A percentile compares a stretch with the other conserved stretches of the same genome.
phyloP scores from a whole-genome alignment of 2,888 invertebrate species.

The Rhimphoctona megacephalus region DNA sequence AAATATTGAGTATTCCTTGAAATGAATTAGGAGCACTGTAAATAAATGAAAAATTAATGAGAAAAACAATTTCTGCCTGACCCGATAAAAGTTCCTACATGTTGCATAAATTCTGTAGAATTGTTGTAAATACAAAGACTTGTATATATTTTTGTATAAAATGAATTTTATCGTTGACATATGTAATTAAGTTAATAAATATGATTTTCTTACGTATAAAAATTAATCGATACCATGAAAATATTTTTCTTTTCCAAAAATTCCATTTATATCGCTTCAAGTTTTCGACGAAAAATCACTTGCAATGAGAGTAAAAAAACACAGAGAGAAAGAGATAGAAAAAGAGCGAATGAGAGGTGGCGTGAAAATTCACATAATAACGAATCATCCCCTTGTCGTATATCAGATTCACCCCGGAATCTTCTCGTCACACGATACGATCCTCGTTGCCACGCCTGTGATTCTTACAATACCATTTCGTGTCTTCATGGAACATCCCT shows the following conservation, averaged over 20 bases:
- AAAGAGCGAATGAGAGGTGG: conserved; percentile 48
- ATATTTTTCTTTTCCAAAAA: not conserved
- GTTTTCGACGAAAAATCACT: not conserved
- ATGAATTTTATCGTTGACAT: conserved; percentile 61
- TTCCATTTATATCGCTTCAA: not conserved
- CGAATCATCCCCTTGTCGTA: conserved; percentile 80
- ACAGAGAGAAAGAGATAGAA: not conserved
- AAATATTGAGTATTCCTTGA: not conserved
- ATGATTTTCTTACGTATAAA: conserved; percentile 35
- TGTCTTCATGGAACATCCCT: conserved; percentile 58
- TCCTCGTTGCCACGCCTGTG: conserved; percentile 75
- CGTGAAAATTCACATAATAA: conserved; percentile 80
- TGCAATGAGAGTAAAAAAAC: not conserved
- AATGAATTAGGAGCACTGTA: not conserved
- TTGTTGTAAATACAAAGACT: conserved; percentile 70
- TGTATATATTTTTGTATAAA: conserved; percentile 75
- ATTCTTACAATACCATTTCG: conserved; percentile 73
- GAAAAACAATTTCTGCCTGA: not conserved
- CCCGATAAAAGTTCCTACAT: conserved; percentile 65
- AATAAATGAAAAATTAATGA: not conserved
- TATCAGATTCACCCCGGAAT: conserved; percentile 78
- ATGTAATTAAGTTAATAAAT: conserved; percentile 66
- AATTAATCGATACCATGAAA: not conserved
- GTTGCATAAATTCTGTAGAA: conserved; percentile 59
- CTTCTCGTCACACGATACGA: conserved; percentile 82